Evolutionary conservation across 2,888 invertebrate species (phyloP), one percentile per base, ranked within the genome.

Genomic region (Gonocerus acuteangulatus): DNA sequence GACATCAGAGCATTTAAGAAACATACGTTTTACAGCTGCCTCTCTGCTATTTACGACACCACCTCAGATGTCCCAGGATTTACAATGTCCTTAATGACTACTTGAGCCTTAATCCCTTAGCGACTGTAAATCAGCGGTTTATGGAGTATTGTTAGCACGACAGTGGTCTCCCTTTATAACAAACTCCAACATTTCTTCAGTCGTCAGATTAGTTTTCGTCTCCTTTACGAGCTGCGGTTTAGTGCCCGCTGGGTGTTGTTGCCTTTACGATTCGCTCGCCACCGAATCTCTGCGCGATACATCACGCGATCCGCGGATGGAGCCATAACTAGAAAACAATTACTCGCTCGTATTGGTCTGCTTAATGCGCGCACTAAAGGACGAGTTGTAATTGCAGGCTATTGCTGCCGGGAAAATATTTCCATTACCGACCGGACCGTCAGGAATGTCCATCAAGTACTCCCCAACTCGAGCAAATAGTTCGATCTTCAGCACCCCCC

Each of bases 31-130:
- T n/a, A n/a, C n/a, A n/a, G n/a, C n/a, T n/a, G n/a, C n/a, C n/a
- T n/a, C n/a, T n/a, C n/a, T n/a, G n/a, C n/a, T n/a, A n/a, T 27
- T 21, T 27, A 34, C 13, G 51, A 32, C 19, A 51, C 51, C 34
- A 34, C 51, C 51, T 51, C 13, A 36, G 34, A 11, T 11, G n/a
- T 2, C 2, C 34, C 42, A 42, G 42, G 39, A 54, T 54, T 54
- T 54, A 54, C 54, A 54, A 54, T 54, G 54, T 54, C 42, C 39
- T 39, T 54, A 54, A 54, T 54, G 54, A 22, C 54, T n/a, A 51
- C 51, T 34, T 16, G 49, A 18, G 51, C 21, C 19, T 54, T 54
- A 42, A 54, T 54, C 22, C 15, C 13, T 13, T 4, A 15, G 54
- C 36, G 42, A 39, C 42, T 42, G 54, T 54, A 54, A 54, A 54